Conservation (phyloP, 2,797 vertebrate species). For the Hippopotamyrus pictus region DNA sequence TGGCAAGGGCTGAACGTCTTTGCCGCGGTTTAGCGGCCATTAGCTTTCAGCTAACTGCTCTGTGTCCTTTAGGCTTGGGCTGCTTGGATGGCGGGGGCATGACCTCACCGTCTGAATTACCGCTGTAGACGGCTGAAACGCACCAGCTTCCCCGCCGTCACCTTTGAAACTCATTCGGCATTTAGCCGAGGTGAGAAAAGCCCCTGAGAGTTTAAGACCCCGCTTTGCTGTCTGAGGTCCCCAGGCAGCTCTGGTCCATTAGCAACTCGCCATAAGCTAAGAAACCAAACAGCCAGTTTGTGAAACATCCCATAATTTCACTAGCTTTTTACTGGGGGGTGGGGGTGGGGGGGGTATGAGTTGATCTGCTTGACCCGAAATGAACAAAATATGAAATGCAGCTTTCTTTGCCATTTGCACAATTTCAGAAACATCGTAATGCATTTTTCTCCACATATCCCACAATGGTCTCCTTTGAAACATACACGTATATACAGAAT, state of each 20-base stretch:
- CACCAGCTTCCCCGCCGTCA: not conserved
- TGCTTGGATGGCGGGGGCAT: not conserved
- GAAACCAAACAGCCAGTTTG: constrained; percentile 2
- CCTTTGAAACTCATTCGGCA: not conserved
- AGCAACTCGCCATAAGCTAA: not conserved
- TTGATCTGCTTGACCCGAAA: not conserved
- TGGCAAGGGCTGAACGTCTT: not conserved
- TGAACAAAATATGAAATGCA: not conserved
- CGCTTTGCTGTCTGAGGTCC: not conserved
- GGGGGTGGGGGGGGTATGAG: not conserved
- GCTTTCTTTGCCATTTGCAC: not conserved
- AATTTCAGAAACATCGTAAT: not conserved
- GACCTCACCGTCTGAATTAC: not conserved
- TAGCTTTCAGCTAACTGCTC: not conserved
- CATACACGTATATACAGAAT: not conserved
- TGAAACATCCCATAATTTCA: not conserved
- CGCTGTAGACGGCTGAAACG: not conserved
- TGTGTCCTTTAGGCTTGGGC: not conserved
- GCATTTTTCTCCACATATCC: not conserved
- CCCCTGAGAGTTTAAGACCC: not conserved
- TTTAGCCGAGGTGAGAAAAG: not conserved
- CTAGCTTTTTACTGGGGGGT: not conserved
- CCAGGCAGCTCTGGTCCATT: not conserved
- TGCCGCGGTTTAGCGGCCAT: not conserved
- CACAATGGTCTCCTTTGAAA: not conserved